phyloP scores from a whole-genome alignment of 2,113 vertebrate species.

The Holacanthus passer region DNA sequence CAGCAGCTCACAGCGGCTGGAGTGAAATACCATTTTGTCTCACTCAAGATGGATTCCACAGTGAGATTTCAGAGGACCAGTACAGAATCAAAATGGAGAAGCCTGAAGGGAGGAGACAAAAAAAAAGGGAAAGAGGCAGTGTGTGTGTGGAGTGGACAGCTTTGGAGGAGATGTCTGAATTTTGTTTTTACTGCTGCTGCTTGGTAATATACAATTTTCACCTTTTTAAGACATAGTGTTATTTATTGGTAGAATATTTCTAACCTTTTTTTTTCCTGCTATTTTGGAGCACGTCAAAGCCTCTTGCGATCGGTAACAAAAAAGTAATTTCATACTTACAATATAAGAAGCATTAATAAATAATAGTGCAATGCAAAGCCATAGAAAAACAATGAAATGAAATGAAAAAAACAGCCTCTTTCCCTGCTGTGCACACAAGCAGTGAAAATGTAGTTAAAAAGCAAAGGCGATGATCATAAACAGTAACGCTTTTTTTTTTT shows the following conservation, averaged over 20 bases:
- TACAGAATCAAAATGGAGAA: slow-evolving; percentile 84
- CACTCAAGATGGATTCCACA: slow-evolving; percentile 84
- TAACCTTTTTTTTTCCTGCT: neutral
- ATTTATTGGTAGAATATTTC: neutral
- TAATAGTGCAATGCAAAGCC: neutral
- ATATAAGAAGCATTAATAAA: neutral
- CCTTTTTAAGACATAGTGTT: neutral
- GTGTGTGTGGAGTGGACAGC: slow-evolving; percentile 65
- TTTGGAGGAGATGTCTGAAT: slow-evolving; percentile 43
- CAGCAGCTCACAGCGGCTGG: slow-evolving; percentile 76
- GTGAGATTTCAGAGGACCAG: slow-evolving; percentile 80
- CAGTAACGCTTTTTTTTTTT: slow-evolving; percentile 14
- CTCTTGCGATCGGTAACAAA: neutral
- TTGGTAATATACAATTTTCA: slow-evolving; percentile 6
- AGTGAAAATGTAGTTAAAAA: slow-evolving; percentile 17
- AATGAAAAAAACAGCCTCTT: neutral
- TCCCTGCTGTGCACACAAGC: neutral
- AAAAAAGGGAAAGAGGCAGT: slow-evolving; percentile 53
- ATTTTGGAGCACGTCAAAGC: neutral
- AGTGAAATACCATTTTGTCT: slow-evolving; percentile 82
- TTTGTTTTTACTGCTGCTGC: slow-evolving; percentile 46
- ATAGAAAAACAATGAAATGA: neutral
- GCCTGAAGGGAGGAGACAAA: slow-evolving; percentile 71
- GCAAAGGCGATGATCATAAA: slow-evolving; percentile 24
- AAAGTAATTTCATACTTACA: slow-evolving; percentile 2